Conservation (phyloP, 2,888 invertebrate genomes). For the Cephus pygmeus region DNA sequence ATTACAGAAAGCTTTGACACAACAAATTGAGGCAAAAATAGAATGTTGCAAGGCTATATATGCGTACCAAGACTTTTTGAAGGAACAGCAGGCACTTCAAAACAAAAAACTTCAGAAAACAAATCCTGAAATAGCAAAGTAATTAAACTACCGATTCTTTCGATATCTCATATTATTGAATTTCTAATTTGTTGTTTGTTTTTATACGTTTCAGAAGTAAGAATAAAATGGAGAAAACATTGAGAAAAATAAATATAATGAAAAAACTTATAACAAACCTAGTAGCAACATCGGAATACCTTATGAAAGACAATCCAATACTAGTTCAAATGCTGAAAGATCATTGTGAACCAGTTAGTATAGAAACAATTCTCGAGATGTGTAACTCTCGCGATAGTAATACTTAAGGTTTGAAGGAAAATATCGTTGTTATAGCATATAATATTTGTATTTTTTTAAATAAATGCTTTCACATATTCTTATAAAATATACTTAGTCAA, state of each 20-base stretch:
- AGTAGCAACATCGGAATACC: constrained; percentile 29
- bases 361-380: constrained; percentile 38
- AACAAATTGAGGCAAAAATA: constrained; percentile 35
- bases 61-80: constrained; percentile 37
- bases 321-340: constrained; percentile 35
- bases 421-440: too few relatives aligned
- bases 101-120: constrained; percentile 34
- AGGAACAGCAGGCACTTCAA: constrained; percentile 30
- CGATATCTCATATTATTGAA: not conserved
- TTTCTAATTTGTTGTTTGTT: not conserved
- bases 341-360: constrained; percentile 39
- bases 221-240: constrained; percentile 22
- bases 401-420: not conserved
- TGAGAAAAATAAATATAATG: constrained; percentile 42
- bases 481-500: not conserved
- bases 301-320: constrained; percentile 23
- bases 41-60: constrained; percentile 34
- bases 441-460: not conserved
- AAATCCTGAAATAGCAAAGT: constrained; percentile 39
- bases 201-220: constrained; percentile 32
- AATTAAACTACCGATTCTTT: constrained; percentile 12
- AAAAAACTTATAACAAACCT: constrained; percentile 45
- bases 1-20: constrained; percentile 25
- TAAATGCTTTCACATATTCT: not conserved
- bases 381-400: not conserved